Conservation (phyloP, 2,888 invertebrate genomes). For the Listrodromus nycthemerus region DNA sequence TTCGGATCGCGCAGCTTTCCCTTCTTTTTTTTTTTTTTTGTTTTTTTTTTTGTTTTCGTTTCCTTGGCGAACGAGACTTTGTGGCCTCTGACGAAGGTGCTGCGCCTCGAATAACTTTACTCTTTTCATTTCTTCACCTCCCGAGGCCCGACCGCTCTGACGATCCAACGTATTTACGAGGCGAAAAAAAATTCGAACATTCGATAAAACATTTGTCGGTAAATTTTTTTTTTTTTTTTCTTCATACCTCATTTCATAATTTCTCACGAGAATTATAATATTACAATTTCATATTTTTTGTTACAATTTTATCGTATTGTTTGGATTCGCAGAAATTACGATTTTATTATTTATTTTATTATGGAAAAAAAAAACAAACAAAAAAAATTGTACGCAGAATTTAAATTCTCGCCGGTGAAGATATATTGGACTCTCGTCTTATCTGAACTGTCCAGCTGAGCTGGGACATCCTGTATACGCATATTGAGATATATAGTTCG, state of each 20-base stretch:
- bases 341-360: no score
- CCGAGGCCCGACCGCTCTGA: slow-evolving; percentile 1
- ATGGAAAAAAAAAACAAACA: not conserved
- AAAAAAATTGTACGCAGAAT: not conserved
- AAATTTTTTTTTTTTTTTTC: not conserved
- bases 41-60: not conserved
- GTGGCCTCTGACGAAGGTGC: slow-evolving; percentile 53
- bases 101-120: slow-evolving; percentile 63
- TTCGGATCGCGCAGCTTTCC: slow-evolving; percentile 17
- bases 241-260: not conserved
- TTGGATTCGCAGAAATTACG: no score
- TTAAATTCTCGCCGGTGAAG: slow-evolving; percentile 1
- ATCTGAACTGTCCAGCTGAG: slow-evolving; percentile 1
- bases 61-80: slow-evolving; percentile 20
- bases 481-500: slow-evolving; percentile 49
- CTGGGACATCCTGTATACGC: slow-evolving; percentile 48
- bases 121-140: slow-evolving; percentile 38
- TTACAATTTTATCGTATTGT: not conserved
- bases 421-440: slow-evolving; percentile 5
- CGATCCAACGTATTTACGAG: not conserved
- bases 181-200: not conserved
- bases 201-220: not conserved
- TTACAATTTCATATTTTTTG: not conserved
- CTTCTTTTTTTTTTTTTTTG: slow-evolving; percentile 7
- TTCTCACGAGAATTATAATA: not conserved